Evolutionary conservation across 1,140 invertebrate species (phyloP).

Genomic region (Leptestheria dahalacensis): DNA sequence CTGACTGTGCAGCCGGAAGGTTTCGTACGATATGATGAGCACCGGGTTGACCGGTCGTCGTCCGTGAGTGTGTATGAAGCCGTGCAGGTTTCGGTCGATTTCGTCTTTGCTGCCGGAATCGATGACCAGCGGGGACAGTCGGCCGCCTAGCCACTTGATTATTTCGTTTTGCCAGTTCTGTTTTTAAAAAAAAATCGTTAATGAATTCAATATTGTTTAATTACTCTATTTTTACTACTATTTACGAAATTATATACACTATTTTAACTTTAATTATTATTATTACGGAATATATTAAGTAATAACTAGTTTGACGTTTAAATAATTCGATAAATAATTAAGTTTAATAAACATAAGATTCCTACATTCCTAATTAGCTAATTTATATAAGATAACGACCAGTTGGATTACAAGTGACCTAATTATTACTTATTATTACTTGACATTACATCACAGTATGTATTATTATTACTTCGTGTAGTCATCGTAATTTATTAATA

Average conservation of each 20-base stretch:
- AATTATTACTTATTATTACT: no score
- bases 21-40: slow-evolving; percentile 97
- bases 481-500: no score
- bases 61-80: slow-evolving; percentile 42
- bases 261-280: no score
- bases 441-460: no score
- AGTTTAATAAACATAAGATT: no score
- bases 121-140: slow-evolving; percentile 71
- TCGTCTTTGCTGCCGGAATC: slow-evolving; percentile 80
- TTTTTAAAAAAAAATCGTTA: neutral
- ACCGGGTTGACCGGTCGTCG: slow-evolving; percentile 66
- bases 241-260: neutral
- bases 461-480: no score
- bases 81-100: slow-evolving; percentile 65
- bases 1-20: slow-evolving; percentile 81
- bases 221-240: neutral
- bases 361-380: no score
- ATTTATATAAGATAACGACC: no score
- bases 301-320: no score
- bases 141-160: slow-evolving; percentile 80
- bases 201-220: neutral
- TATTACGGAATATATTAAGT: no score
- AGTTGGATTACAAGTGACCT: no score
- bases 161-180: slow-evolving; percentile 98
- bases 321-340: no score